Evolutionary conservation across 2,797 vertebrate species (phyloP).

Genomic region (Muscicapa comitata): DNA sequence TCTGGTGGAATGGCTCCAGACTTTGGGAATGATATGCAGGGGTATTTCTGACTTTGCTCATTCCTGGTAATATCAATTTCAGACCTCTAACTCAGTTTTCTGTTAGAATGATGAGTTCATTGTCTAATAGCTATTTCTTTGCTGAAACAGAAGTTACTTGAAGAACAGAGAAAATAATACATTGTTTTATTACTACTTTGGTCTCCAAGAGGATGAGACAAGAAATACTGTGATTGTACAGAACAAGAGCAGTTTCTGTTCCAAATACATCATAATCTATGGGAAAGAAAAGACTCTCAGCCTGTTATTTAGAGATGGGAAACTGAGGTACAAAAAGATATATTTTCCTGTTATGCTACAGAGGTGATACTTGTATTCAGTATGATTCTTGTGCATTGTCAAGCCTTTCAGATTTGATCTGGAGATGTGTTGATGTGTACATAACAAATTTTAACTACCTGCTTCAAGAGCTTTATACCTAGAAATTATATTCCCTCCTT

Average conservation of each 20-base stretch:
- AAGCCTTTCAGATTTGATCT: background rate
- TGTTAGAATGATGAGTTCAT: background rate
- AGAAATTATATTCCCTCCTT: background rate
- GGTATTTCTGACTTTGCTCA: background rate
- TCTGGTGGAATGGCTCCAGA: background rate
- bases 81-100: slow-evolving; percentile 38
- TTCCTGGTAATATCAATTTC: background rate
- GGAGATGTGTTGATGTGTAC: background rate
- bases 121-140: background rate
- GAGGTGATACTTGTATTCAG: background rate
- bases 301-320: background rate
- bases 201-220: background rate
- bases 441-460: background rate
- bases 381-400: background rate
- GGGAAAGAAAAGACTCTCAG: background rate
- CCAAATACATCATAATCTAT: background rate
- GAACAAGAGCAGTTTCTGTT: background rate
- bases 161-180: background rate
- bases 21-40: background rate
- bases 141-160: slow-evolving; percentile 28
- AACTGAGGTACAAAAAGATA: background rate
- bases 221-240: background rate
- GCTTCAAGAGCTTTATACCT: background rate
- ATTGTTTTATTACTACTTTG: background rate
- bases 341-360: background rate